Base-by-base conservation (phyloP, 2,797 vertebrate species). In the Sebastes iracundus region DNA sequence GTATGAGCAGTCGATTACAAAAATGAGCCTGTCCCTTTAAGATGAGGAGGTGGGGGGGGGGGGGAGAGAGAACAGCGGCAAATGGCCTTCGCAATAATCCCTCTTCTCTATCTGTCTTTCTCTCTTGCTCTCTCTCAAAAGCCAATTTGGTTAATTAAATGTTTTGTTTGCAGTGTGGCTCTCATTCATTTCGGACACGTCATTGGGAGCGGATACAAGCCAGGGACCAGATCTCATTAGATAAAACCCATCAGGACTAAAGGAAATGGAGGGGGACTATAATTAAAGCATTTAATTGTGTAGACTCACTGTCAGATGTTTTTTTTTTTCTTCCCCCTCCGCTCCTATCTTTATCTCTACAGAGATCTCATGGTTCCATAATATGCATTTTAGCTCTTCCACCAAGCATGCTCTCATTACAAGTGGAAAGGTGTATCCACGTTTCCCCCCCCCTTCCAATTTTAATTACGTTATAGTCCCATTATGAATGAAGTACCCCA, bases 81-180 rank as follows among this genome's bases (percentile, higher is more conserved):
- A 93, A 92, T 93, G 92, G 92, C 93, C 96, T 96, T 96, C 95
- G 77, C 91, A 94, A 95, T 94, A 95, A 94, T 95, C 91, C 90
- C 88, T 88, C 90, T 82, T 94, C 91, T 90, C 90, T 90, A 90
- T 94, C 90, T 83, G 91, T 92, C 87, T 93, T 89, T 92, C 93
- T 95, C 90, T 91, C 90, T 83, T 89, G 89, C 93, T 94, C 93
- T 91, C 94, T 97, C 96, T 97, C 96, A 97, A 97, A 98, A 98
- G 97, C 97, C 98, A 99, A 98, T 99, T 99, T 98, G 97, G 97
- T 98, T 99, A 99, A 99, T 99, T 99, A 99, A 99, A 99, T 99
- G 98, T 99, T 99, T 99, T 99, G 98, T 99, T 99, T 99, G 98
- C 97, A 92, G 97, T 97, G 97, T 96, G 96, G 97, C 97, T 97